phyloP scores from a whole-genome alignment of 2,113 vertebrate species.

The Centropus unirufus region DNA sequence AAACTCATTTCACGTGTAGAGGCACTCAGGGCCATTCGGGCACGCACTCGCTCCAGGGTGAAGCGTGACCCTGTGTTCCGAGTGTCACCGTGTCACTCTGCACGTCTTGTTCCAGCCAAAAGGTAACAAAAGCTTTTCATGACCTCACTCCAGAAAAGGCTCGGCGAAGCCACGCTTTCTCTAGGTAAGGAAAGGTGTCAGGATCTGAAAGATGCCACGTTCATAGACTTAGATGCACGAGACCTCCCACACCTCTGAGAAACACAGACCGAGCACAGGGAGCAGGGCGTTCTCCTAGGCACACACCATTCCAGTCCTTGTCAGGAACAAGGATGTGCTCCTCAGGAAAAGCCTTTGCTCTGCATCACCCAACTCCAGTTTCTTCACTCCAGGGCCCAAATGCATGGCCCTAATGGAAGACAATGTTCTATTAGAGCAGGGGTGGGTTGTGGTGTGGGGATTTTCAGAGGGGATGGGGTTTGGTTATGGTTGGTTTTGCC shows the following conservation, averaged over 20 bases:
- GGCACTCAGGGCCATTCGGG: neutral
- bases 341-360: neutral
- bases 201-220: neutral
- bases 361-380: neutral
- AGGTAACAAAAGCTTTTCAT: neutral
- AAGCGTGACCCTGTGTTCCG: neutral
- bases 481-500: neutral
- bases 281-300: accelerated
- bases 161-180: neutral
- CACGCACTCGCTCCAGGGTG: too few relatives aligned
- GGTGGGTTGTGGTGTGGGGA: too few relatives aligned
- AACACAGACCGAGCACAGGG: neutral
- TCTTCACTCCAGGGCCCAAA: neutral
- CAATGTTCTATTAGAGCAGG: neutral
- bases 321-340: neutral
- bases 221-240: neutral
- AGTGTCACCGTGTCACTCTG: neutral
- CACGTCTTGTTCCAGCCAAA: neutral
- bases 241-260: neutral
- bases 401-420: neutral
- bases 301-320: neutral
- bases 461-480: too few relatives aligned
- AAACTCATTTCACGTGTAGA: neutral
- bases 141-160: neutral
- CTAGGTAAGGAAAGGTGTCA: neutral